Evolutionary conservation across 2,797 vertebrate species (phyloP).

Genomic region (Apogon hyalosoma): DNA sequence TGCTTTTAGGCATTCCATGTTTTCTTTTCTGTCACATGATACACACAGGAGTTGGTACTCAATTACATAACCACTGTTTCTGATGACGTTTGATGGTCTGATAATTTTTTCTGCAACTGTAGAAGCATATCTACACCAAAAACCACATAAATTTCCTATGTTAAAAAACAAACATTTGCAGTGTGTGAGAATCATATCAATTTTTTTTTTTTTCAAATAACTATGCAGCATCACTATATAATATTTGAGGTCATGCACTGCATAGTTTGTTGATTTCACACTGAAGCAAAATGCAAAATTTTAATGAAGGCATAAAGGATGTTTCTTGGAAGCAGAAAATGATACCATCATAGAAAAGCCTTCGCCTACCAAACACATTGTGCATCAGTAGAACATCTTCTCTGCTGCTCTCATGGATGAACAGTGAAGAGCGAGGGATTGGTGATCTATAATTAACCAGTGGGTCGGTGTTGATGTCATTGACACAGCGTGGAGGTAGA

Average conservation of each 20-base stretch:
- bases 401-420: slow-evolving; percentile 82
- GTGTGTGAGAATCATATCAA: too few species aligned
- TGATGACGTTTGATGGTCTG: too few species aligned
- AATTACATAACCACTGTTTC: too few species aligned
- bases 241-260: not conserved
- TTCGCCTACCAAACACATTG: slow-evolving; percentile 38
- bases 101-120: too few species aligned
- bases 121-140: too few species aligned
- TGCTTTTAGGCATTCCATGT: too few species aligned
- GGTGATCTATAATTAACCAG: slow-evolving; percentile 99
- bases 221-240: not conserved
- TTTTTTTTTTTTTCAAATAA: too few species aligned
- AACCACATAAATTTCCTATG: too few species aligned
- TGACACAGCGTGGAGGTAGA: slow-evolving; percentile 98
- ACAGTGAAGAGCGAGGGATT: slow-evolving; percentile 86
- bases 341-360: slow-evolving; percentile 1
- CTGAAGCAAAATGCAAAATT: not conserved
- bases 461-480: slow-evolving; percentile 99
- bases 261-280: not conserved
- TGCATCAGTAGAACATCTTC: slow-evolving; percentile 42
- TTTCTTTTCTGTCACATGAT: too few species aligned
- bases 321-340: not conserved
- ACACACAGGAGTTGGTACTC: too few species aligned
- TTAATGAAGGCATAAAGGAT: not conserved
- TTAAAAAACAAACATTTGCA: too few species aligned